Conservation (phyloP, 2,888 invertebrate genomes). For the Hypercompe scribonia region DNA sequence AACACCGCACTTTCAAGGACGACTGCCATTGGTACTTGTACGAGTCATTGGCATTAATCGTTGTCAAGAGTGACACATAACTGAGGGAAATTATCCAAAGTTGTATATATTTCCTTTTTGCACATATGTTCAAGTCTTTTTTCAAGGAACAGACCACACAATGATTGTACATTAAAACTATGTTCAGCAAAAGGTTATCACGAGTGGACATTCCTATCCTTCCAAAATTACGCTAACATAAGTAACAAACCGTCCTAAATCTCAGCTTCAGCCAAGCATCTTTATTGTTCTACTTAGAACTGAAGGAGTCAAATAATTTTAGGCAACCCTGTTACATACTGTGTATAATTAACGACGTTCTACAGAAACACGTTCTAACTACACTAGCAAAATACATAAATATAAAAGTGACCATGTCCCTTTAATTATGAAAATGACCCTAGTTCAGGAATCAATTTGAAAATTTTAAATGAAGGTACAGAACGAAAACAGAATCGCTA, state of each 20-base stretch:
- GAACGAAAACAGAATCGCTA: neutral
- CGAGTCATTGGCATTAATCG: neutral
- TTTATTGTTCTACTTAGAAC: slow-evolving; percentile 47
- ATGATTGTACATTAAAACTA: slow-evolving; percentile 36
- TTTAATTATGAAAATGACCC: slow-evolving; percentile 11
- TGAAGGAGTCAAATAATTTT: slow-evolving; percentile 39
- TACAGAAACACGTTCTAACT: slow-evolving; percentile 11
- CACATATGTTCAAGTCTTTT: neutral
- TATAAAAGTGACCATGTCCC: slow-evolving; percentile 15
- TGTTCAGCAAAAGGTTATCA: slow-evolving; percentile 24
- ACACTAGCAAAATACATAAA: neutral
- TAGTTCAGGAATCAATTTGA: neutral
- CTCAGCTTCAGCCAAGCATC: slow-evolving; percentile 31
- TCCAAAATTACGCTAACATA: slow-evolving; percentile 11
- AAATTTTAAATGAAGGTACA: neutral
- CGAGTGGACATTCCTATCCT: slow-evolving; percentile 35
- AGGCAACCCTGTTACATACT: slow-evolving; percentile 32
- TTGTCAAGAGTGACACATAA: neutral
- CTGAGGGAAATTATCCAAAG: neutral
- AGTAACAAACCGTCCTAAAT: slow-evolving; percentile 1
- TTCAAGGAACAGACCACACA: neutral
- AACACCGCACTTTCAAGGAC: neutral
- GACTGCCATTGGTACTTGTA: neutral
- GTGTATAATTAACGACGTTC: slow-evolving; percentile 28
- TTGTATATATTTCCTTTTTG: neutral